Base-by-base conservation (phyloP, 2,797 vertebrate genomes). In the Acanthurus leucopareius region DNA sequence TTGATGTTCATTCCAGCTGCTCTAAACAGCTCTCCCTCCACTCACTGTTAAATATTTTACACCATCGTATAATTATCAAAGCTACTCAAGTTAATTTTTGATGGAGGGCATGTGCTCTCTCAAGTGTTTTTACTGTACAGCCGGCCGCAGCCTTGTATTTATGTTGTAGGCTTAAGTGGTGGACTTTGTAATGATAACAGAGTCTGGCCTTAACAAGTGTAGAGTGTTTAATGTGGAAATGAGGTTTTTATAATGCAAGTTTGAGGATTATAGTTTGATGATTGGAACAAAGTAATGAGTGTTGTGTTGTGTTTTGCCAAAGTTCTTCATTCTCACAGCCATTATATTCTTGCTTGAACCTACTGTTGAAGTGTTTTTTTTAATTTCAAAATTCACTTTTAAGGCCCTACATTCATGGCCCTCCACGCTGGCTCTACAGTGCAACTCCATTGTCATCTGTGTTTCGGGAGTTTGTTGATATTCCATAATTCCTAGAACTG, bases 91-190 rank as follows among this genome's bases (percentile, higher is more conserved):
- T 91, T 88, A 78, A 90, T 91, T 87, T 91, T 88, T 93, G 92
- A 93, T 90, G 88, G 92, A 91, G 73, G 77, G 83, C 80, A 60
- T 73, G 79, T 71, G 80, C 69, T 25, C 80, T 61, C 79, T 75
- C 65, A 53, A 84, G 88, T 78, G 90, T 91, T 90, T 93, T 93
- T 89, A 93, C 90, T 89, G 91, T 91, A 89, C 84, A 77, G 84
- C 82, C 75, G 0, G 61, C 75, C 16, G 52, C 83, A 40, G 54
- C n/a, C 0, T 60, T 85, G 84, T 93, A 93, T 94, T 94, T 94
- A 94, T 94, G 92, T 90, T 90, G 79, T 69, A 63, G 89, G 85
- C 91, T 91, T 94, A 94, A 94, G 93, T 94, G 93, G 94, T 88
- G 82, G 91, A 92, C 91, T 92, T 85, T 85, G 85, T 93, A 91